Percentiles rank a stretch among this genome's conserved stretches.
Evolutionary conservation across 2,888 invertebrate species (phyloP).

Genomic region (Mythimna albipuncta): DNA sequence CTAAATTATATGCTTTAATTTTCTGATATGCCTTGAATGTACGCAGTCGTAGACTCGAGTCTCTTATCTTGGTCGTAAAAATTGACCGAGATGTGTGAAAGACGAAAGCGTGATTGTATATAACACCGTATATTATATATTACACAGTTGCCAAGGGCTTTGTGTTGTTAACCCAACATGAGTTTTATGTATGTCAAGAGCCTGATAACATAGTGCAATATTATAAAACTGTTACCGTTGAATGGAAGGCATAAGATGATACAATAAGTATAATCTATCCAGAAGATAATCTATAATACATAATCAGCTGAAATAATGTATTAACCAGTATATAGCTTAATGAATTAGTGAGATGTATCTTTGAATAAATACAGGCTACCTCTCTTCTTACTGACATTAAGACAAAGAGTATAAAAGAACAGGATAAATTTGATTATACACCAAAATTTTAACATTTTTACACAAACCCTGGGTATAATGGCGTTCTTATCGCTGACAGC

Average conservation of each 20-base stretch:
- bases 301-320: not conserved
- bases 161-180: conserved; percentile 47
- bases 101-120: conserved; percentile 51
- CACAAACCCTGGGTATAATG: too few relatives aligned
- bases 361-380: not conserved
- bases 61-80: conserved; percentile 57
- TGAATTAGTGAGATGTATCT: not conserved
- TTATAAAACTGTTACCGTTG: conserved; percentile 55
- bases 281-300: not conserved
- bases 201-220: conserved; percentile 47
- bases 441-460: too few relatives aligned
- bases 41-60: conserved; percentile 17
- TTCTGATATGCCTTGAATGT: conserved; percentile 32
- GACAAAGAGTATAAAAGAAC: too few relatives aligned
- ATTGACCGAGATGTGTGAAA: conserved; percentile 56
- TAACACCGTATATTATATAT: conserved; percentile 14
- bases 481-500: too few relatives aligned
- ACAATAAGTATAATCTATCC: not conserved
- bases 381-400: not conserved
- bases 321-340: not conserved
- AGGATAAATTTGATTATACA: too few relatives aligned
- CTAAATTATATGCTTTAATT: conserved; percentile 32
- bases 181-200: conserved; percentile 50
- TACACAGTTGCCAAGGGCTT: conserved; percentile 52
- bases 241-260: conserved; percentile 53